Percentiles rank a stretch among this genome's conserved stretches.
These are phyloP conservation scores for Notolepis coatsorum DNA, from an alignment of 2,797 vertebrate species.

Conservation along the genomic window DNA sequence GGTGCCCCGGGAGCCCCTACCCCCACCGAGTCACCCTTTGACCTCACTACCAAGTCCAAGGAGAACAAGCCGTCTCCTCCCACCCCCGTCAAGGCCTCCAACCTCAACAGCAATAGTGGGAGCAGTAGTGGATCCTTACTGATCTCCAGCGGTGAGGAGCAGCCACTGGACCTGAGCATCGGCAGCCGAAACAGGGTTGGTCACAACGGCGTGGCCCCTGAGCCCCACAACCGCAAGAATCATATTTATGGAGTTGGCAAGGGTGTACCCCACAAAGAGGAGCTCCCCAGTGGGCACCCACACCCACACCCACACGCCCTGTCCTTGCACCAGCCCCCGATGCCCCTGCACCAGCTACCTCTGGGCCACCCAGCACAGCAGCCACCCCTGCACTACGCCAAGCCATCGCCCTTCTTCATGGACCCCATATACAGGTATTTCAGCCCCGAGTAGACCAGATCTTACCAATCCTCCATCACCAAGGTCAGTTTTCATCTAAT, in stretches of 20 bases:
- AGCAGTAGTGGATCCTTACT: constrained; percentile 63
- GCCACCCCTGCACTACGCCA: constrained; percentile 95
- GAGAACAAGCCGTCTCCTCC: constrained; percentile 86
- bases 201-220: constrained; percentile 87
- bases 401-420: constrained; percentile 99
- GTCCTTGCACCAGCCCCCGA: constrained; percentile 77
- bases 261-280: constrained; percentile 80
- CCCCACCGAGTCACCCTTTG: constrained; percentile 91
- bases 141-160: constrained; percentile 86
- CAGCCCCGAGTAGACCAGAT: constrained; percentile 77
- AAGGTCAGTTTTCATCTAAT: neutral
- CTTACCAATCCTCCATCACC: neutral
- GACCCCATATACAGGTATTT: constrained; percentile 99
- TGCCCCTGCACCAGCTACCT: constrained; percentile 80
- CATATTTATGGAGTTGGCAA: constrained; percentile 89
- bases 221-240: constrained; percentile 87
- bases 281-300: constrained; percentile 79
- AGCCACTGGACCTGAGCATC: constrained; percentile 97
- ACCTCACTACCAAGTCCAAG: constrained; percentile 97
- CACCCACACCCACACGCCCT: constrained; percentile 82
- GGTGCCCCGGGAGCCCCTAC: constrained; percentile 81
- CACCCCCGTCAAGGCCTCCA: constrained; percentile 77
- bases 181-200: constrained; percentile 90
- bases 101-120: constrained; percentile 61
- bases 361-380: constrained; percentile 86